phyloP scores from a whole-genome alignment of 2,888 invertebrate species.

The Torymus auratus region DNA sequence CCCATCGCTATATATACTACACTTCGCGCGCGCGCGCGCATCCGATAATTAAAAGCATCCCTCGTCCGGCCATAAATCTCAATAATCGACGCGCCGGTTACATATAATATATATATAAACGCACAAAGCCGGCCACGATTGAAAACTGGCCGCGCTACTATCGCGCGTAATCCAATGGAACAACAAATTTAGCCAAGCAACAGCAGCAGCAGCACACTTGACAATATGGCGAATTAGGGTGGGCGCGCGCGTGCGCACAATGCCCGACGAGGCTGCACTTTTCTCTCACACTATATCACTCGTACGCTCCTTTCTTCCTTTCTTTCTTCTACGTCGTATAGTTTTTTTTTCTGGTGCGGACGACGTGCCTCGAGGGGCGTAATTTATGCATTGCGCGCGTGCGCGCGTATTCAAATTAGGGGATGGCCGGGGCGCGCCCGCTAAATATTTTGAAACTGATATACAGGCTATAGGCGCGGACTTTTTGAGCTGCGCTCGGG shows the following conservation, averaged over 20 bases:
- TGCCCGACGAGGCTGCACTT: slow-evolving; percentile 53
- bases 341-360: too few relatives aligned
- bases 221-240: slow-evolving; percentile 71
- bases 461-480: not conserved
- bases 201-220: slow-evolving; percentile 65
- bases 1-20: not conserved
- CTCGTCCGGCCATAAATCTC: slow-evolving; percentile 35
- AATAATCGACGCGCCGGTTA: slow-evolving; percentile 30
- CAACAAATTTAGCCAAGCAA: slow-evolving; percentile 71
- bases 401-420: slow-evolving; percentile 42
- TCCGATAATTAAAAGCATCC: slow-evolving; percentile 15
- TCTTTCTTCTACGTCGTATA: not conserved
- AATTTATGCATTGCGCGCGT: slow-evolving; percentile 44
- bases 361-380: slow-evolving; percentile 25
- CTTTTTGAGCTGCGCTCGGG: too few relatives aligned
- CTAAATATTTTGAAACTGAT: slow-evolving; percentile 55
- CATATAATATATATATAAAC: too few relatives aligned
- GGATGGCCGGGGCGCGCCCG: not conserved
- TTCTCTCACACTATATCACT: slow-evolving; percentile 56
- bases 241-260: slow-evolving; percentile 64
- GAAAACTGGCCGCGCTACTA: slow-evolving; percentile 33
- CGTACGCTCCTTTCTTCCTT: slow-evolving; percentile 37
- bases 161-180: slow-evolving; percentile 70
- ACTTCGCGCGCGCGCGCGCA: not conserved
- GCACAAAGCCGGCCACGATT: not conserved